Base-by-base conservation (phyloP, 2,797 vertebrate species). In the Somateria mollissima region DNA sequence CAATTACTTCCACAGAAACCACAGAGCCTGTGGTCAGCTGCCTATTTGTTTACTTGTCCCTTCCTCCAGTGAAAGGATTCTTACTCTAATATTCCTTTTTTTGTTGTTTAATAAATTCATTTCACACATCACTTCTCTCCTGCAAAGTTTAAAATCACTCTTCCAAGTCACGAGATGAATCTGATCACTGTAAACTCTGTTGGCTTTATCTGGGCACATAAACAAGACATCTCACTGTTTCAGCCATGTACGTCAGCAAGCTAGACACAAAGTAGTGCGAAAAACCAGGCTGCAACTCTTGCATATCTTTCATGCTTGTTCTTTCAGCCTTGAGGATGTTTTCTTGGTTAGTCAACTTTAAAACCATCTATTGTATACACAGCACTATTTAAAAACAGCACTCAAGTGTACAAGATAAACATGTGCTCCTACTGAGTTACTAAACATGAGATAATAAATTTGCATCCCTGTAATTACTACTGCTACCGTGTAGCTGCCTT, bases 341-440 rank as follows among this genome's bases (percentile, higher is more conserved):
- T 94, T 94, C 96, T 91, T 97, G 69, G 94, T 94, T 96, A 93
- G 90, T 82, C 94, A 96, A 77, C 81, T 97, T 95, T 60, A 89
- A 95, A 97, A 91, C 75, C 64, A 81, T 67, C 66, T 93, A 49
- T 78, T 94, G 73, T 84, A 82, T 70, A 92, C 54, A 80, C 67
- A 94, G 62, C 25, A 91, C 73, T 74, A 86, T 79, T 89, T 91
- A 94, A 96, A 97, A 97, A 58, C 91, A 95, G 70, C 89, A 95
- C 83, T 93, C 79, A 91, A 95, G 83, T 25, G 6, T 87, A 93
- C 71, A 96, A 94, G 81, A 94, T 86, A 96, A 92, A 91, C 92
- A 95, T 45, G 87, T 94, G 83, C 32, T 73, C 43, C 81, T 84
- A 82, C 88, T 56, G 93, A 94, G 96, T 90, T 94, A 92, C 87